These are phyloP conservation scores for Chunga burmeisteri DNA, from an alignment of 2,113 vertebrate genomes.

Conservation along the genomic window DNA sequence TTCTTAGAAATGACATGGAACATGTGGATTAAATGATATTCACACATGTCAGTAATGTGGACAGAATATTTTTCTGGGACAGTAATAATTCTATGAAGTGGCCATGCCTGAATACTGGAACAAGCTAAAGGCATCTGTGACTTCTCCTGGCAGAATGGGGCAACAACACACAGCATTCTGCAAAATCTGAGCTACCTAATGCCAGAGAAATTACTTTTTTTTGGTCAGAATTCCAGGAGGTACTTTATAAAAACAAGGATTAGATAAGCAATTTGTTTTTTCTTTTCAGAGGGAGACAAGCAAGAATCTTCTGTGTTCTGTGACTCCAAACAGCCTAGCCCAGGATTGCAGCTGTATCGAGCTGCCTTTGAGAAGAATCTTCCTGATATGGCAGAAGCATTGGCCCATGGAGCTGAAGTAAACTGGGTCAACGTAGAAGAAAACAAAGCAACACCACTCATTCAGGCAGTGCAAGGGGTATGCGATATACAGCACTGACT, in stretches of 20 bases:
- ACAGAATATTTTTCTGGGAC: background rate
- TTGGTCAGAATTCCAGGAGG: background rate
- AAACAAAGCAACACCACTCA: constrained; percentile 89
- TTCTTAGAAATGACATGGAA: background rate
- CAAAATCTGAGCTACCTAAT: background rate
- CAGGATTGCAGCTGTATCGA: constrained; percentile 88
- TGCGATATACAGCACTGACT: background rate
- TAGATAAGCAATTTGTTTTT: background rate
- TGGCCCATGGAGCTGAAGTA: constrained; percentile 92
- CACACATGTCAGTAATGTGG: background rate
- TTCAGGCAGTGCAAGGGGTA: constrained; percentile 96
- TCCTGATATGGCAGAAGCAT: constrained; percentile 92
- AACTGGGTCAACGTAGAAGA: constrained; percentile 92
- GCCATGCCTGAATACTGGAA: background rate
- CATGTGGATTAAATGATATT: background rate
- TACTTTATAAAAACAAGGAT: background rate
- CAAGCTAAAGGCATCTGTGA: background rate
- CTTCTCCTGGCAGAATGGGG: background rate
- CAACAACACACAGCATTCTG: background rate
- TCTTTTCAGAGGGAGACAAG: constrained; percentile 76
- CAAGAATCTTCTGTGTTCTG: constrained; percentile 75
- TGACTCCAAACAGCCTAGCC: constrained; percentile 80
- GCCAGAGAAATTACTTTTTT: background rate
- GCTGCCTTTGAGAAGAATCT: constrained; percentile 89
- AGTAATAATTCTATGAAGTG: background rate